Evolutionary conservation across 2,888 invertebrate species (phyloP).

Genomic region (Lepidocyrtoides sp.): DNA sequence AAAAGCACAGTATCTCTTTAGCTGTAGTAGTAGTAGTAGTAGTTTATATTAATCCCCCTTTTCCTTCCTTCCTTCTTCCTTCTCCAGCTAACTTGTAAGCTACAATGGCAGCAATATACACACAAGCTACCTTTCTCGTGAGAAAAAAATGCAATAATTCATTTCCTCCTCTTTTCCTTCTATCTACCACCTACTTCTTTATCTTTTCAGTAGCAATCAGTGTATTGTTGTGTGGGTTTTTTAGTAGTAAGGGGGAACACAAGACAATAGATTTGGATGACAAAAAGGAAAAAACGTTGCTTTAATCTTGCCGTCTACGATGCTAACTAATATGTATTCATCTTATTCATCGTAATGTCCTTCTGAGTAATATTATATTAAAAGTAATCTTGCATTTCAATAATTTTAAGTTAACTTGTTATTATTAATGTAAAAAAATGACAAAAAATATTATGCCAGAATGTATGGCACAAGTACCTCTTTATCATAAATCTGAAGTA

Average conservation of each 20-base stretch:
- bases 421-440: too few species aligned
- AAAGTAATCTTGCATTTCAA: too few species aligned
- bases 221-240: not conserved
- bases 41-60: constrained; percentile 63
- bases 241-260: not conserved
- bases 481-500: too few species aligned
- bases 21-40: too few species aligned
- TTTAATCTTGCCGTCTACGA: not conserved
- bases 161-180: not conserved
- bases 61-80: constrained; percentile 66
- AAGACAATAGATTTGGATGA: too few species aligned
- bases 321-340: too few species aligned
- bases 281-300: not conserved
- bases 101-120: not conserved
- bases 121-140: not conserved
- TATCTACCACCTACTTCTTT: not conserved
- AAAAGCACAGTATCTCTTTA: not conserved
- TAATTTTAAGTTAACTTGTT: too few species aligned
- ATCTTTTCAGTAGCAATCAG: not conserved
- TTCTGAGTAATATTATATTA: too few species aligned
- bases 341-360: too few species aligned
- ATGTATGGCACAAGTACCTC: not conserved
- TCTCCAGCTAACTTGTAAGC: not conserved
- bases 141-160: constrained; percentile 8
- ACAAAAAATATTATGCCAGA: too few species aligned